Base-by-base conservation (phyloP, 2,797 vertebrate species). In the Echiichthys vipera region DNA sequence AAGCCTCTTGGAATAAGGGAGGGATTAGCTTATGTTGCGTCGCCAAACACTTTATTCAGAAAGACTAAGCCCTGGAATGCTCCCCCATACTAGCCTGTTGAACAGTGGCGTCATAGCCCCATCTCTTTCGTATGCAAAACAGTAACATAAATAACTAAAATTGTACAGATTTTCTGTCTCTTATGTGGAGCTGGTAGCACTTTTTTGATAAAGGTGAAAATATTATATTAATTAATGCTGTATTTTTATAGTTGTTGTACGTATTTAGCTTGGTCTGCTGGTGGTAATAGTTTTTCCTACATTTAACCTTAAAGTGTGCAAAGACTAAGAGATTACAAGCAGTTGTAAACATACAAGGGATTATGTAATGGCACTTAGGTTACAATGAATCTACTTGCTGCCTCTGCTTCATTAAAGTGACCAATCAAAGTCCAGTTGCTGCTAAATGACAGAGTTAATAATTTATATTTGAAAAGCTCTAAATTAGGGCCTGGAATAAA, bases 1-100 rank as follows among this genome's bases (percentile, higher is more conserved):
- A 92, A 94, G 90, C 91, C 90, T 85, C 81, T 84, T 83, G 86
- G 81, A 90, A 81, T 90, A 91, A 84, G 85, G 79, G 76, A 74
- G 80, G 89, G 90, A 92, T 92, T 91, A 91, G 59, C 22, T 81
- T 71, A 81, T 76, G 77, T 88, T 77, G 77, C 62, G 34, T 81
- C 68, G 57, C 81, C 75, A 84, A 89, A 77, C 63, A 71, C 78
- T 85, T 90, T 85, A 89, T 88, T 92, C 88, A 91, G 70, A 68
- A 76, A 77, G 77, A 77, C 90, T 91, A 90, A 90, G 78, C 87
- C 58, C 69, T 65, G 89, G 90, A 92, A 91, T 89, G 83, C 78
- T 69, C 30, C 65, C 74, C 83, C 68, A 83, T 61, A 64, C 67
- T 71, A 73, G 72, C 71, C 71, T 78, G 80, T 80, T 57, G 76